These are phyloP conservation scores for Corapipo altera DNA, from an alignment of 2,113 vertebrate genomes.

Conservation along the genomic window DNA sequence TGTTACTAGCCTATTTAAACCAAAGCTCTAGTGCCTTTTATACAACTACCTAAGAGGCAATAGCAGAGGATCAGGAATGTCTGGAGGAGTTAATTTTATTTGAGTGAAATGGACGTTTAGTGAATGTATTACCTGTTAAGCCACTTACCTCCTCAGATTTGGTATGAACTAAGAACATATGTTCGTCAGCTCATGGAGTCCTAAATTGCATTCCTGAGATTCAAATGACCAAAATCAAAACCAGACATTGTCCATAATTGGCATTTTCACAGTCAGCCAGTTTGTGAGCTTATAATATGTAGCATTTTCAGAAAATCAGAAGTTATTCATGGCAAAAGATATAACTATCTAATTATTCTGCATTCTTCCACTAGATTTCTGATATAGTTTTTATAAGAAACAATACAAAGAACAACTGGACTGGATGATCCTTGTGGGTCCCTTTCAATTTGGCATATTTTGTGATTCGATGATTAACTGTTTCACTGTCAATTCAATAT, in stretches of 20 bases:
- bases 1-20: not conserved
- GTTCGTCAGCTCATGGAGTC: not conserved
- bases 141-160: not conserved
- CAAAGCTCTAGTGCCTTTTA: not conserved
- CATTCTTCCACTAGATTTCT: not conserved
- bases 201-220: not conserved
- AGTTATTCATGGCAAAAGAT: not conserved
- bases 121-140: not conserved
- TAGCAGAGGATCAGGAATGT: not conserved
- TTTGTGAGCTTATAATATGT: not conserved
- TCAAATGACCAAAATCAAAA: not conserved
- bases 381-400: not conserved
- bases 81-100: not conserved
- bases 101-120: not conserved
- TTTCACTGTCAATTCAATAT: not conserved
- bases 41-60: not conserved
- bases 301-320: not conserved
- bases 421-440: not conserved
- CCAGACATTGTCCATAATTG: not conserved
- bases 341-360: not conserved
- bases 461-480: not conserved
- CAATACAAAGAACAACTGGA: not conserved
- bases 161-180: not conserved
- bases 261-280: not conserved
- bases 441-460: not conserved